Evolutionary conservation across 2,113 vertebrate species (phyloP).

Genomic region (Erythrocebus patas): DNA sequence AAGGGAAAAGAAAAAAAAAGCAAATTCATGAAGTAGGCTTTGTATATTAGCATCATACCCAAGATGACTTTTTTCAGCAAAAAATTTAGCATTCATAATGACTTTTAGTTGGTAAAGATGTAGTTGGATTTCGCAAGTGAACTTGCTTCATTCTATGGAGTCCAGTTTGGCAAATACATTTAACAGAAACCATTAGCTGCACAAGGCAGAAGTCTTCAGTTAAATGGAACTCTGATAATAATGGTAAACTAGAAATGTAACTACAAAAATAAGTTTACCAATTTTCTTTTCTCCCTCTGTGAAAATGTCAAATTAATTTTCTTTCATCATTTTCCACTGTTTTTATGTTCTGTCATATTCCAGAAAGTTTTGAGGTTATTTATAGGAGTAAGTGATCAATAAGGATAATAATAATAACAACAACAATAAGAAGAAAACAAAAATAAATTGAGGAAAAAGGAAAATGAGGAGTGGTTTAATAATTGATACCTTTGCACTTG

Average conservation of each 20-base stretch:
- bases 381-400: not conserved
- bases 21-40: conserved; percentile 55
- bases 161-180: conserved; percentile 34
- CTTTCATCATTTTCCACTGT: not conserved
- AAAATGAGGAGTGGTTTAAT: not conserved
- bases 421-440: not conserved
- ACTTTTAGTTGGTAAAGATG: conserved; percentile 53
- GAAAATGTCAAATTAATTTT: not conserved
- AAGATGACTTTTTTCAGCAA: not conserved
- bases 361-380: not conserved
- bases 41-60: conserved; percentile 41
- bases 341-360: not conserved
- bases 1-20: conserved; percentile 50
- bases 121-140: conserved; percentile 34
- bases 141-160: not conserved
- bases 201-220: not conserved
- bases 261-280: not conserved
- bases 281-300: not conserved
- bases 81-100: conserved; percentile 34
- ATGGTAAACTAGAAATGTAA: not conserved
- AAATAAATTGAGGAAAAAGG: not conserved
- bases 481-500: not conserved
- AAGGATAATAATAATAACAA: not conserved
- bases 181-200: conserved; percentile 27
- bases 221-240: not conserved